Conservation (phyloP, 2,113 vertebrate species). For the Eretmochelys imbricata region DNA sequence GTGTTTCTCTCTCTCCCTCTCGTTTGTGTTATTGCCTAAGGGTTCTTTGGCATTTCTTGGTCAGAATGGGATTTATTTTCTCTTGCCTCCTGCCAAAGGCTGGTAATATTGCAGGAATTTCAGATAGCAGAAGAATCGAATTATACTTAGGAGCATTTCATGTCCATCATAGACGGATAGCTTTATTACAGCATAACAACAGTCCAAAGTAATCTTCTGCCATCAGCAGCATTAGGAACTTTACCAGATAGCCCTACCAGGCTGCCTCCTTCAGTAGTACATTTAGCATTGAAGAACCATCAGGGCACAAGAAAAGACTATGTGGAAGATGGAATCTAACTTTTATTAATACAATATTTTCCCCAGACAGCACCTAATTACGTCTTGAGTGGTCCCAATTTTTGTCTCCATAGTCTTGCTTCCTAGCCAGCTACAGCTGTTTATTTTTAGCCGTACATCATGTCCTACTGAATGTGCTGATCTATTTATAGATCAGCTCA, state of each 20-base stretch:
- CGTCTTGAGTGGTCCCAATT: slow-evolving; percentile 10
- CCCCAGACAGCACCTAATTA: slow-evolving; percentile 38
- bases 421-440: slow-evolving; percentile 2
- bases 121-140: slow-evolving; percentile 7
- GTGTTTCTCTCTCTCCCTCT: neutral
- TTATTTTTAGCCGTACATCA: neutral
- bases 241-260: slow-evolving; percentile 26
- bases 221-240: slow-evolving; percentile 13
- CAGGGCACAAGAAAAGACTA: slow-evolving; percentile 35
- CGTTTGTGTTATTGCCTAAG: neutral
- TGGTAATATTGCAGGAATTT: slow-evolving; percentile 29
- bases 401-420: slow-evolving; percentile 47
- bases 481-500: slow-evolving; percentile 17
- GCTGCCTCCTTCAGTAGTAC: slow-evolving; percentile 20
- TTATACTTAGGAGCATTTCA: slow-evolving; percentile 51
- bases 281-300: slow-evolving; percentile 32
- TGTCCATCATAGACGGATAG: slow-evolving; percentile 12
- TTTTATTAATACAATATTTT: slow-evolving; percentile 53
- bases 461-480: neutral
- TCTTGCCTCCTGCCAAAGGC: slow-evolving; percentile 22
- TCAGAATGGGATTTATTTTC: slow-evolving; percentile 2
- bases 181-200: slow-evolving; percentile 22
- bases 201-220: slow-evolving; percentile 27
- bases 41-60: slow-evolving; percentile 42
- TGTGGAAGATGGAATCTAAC: slow-evolving; percentile 51